Percentiles rank a stretch among this genome's conserved stretches.
phyloP scores from a whole-genome alignment of 1,140 invertebrate species.

The Conus ventricosus region DNA sequence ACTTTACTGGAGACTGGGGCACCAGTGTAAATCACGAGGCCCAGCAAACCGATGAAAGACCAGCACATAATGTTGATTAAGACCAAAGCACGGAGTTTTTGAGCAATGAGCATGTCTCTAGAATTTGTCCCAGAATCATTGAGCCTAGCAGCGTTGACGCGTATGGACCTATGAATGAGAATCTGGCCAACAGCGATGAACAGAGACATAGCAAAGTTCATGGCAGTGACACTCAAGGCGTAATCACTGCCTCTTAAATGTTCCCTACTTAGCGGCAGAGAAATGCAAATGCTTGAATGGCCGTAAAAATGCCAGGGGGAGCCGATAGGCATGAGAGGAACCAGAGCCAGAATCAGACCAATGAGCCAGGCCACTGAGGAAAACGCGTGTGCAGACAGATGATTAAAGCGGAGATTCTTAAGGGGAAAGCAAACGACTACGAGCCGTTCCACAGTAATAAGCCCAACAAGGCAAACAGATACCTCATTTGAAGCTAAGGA shows the following conservation, averaged over 20 bases:
- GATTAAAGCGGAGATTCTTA: neutral
- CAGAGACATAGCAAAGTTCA: neutral
- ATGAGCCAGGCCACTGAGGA: conserved; percentile 40
- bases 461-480: conserved; percentile 54
- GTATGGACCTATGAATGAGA: conserved; percentile 42
- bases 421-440: conserved; percentile 59
- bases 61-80: conserved; percentile 40
- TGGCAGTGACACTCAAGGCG: neutral
- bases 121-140: neutral
- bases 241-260: conserved; percentile 45
- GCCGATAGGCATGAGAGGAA: neutral
- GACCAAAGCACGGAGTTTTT: conserved; percentile 21
- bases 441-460: conserved; percentile 61
- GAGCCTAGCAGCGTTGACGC: neutral
- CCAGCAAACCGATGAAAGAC: conserved; percentile 37
- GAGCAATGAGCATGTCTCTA: conserved; percentile 32
- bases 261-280: conserved; percentile 30
- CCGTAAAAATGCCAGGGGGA: conserved; percentile 43
- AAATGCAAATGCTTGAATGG: neutral
- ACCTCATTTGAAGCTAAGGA: conserved; percentile 53
- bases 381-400: neutral
- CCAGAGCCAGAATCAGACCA: conserved; percentile 7
- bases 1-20: conserved; percentile 25
- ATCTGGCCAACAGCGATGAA: conserved; percentile 49
- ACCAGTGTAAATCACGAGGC: conserved; percentile 1